Base-by-base conservation (phyloP, 2,888 invertebrate genomes). In the Apamea sordens region DNA sequence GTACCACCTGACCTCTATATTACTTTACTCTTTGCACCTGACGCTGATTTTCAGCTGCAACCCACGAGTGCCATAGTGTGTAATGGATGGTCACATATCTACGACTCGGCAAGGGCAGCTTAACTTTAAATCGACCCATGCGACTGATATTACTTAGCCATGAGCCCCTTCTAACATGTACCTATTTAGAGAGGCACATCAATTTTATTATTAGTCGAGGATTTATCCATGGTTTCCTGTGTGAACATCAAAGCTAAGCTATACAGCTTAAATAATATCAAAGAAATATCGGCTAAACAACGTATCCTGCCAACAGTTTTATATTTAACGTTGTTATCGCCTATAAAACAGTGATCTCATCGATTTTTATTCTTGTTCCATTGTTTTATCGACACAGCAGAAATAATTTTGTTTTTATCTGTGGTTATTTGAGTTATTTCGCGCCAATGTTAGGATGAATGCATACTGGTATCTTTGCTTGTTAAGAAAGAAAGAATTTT, bases 341-440 rank as follows among this genome's bases (percentile, higher is more conserved):
- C 69, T 32, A 77, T 87, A 83, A 83, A 87, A 67, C 36, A 7
- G 61, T 73, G 80, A 82, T 77, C 65, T 77, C 82, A 86, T 80
- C 67, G 80, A 88, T 77, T 82, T 86, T 87, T 82, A 84, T 79
- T 65, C 41, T 76, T 75, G 76, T 74, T 71, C 59, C 64, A 78
- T 80, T 78, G 71, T 87, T 86, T 73, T 79, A 87, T 85, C 77
- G 81, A 76, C 44, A 68, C n/a, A 71, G 56, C 53, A 67, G 53
- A 64, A 53, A 76, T 85, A 80, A 81, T 79, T 84, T 86, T 81
- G 73, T 41, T 84, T 80, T 81, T 87, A 75, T 85, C 87, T 85
- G 79, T 73, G 78, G 85, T 76, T 77, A 72, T 80, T 76, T 69
- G 71, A 71, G 73, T 76, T 77, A 63, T 82, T 84, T 77, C 64